A percentile compares a stretch with the other conserved stretches of the same genome.
Conservation (phyloP, 2,113 vertebrate genomes). For the Microcebus tavaratra region DNA sequence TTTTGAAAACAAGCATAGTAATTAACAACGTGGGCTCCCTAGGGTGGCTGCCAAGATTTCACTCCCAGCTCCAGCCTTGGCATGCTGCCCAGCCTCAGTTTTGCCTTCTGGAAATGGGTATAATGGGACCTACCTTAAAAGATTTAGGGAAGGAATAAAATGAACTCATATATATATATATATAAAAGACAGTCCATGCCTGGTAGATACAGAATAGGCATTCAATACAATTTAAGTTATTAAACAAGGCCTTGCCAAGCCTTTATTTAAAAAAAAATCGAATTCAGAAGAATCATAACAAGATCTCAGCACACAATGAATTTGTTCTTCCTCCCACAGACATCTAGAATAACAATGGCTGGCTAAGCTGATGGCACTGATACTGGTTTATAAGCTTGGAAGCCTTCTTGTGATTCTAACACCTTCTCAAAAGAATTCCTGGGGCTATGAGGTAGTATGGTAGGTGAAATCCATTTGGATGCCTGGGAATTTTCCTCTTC, state of each 20-base stretch:
- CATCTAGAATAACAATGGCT: constrained; percentile 48
- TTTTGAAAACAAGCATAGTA: background rate
- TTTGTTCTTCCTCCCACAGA: constrained; percentile 61
- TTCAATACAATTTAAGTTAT: background rate
- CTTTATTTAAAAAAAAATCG: background rate
- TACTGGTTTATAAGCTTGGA: constrained; percentile 48
- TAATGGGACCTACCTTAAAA: background rate
- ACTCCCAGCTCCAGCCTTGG: background rate
- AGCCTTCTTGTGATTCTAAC: constrained; percentile 7
- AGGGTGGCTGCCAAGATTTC: background rate
- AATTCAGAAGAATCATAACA: background rate
- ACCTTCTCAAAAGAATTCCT: constrained; percentile 22
- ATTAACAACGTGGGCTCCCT: background rate
- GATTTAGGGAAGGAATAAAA: background rate
- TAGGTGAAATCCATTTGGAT: background rate
- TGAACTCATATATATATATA: background rate
- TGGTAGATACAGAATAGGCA: background rate
- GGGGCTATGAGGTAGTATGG: constrained; percentile 7
- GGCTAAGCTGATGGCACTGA: background rate
- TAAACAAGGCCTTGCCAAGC: background rate
- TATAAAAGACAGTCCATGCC: background rate
- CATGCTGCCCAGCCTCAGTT: background rate
- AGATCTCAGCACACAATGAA: constrained; percentile 11
- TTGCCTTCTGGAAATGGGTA: background rate
- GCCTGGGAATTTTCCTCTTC: constrained; percentile 41